Percentiles rank a stretch among this genome's conserved stretches.
Conservation (phyloP, 2,888 invertebrate species). For the Xestia ashworthii region DNA sequence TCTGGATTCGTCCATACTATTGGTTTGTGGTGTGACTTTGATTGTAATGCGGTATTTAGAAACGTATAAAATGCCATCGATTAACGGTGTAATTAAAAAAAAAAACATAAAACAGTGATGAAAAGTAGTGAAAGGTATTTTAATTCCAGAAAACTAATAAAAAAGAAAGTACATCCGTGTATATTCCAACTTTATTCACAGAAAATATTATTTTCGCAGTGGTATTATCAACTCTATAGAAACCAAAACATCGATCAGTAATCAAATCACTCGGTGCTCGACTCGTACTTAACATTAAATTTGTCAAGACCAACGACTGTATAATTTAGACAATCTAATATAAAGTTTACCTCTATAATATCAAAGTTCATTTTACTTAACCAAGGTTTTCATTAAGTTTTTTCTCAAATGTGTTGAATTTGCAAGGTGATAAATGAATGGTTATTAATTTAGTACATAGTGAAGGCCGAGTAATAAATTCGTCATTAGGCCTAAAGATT, state of each 20-base stretch:
- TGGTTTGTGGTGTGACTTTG: neutral
- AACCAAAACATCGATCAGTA: slow-evolving; percentile 68
- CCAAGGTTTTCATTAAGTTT: slow-evolving; percentile 41
- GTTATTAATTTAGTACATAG: slow-evolving; percentile 58
- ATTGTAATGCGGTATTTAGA: neutral
- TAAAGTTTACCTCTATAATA: slow-evolving; percentile 48
- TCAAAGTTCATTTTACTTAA: slow-evolving; percentile 50
- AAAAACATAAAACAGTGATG: too few relatives aligned
- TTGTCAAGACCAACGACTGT: slow-evolving; percentile 72
- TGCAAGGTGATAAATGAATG: slow-evolving; percentile 59
- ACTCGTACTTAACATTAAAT: slow-evolving; percentile 74
- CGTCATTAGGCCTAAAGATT: slow-evolving; percentile 56
- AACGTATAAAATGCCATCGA: too few relatives aligned
- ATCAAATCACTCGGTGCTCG: slow-evolving; percentile 74
- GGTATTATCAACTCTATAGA: slow-evolving; percentile 58
- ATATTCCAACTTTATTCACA: too few relatives aligned
- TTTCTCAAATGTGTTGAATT: slow-evolving; percentile 48
- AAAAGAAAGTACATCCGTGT: too few relatives aligned
- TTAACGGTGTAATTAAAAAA: too few relatives aligned
- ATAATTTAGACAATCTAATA: slow-evolving; percentile 52
- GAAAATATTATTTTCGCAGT: neutral
- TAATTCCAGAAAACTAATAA: too few relatives aligned
- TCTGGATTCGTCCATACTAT: neutral
- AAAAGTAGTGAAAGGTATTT: too few relatives aligned
- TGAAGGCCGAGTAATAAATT: slow-evolving; percentile 50